A percentile compares a stretch with the other conserved stretches of the same genome.
phyloP scores from a whole-genome alignment of 2,797 vertebrate species.

The Acanthopagrus latus region DNA sequence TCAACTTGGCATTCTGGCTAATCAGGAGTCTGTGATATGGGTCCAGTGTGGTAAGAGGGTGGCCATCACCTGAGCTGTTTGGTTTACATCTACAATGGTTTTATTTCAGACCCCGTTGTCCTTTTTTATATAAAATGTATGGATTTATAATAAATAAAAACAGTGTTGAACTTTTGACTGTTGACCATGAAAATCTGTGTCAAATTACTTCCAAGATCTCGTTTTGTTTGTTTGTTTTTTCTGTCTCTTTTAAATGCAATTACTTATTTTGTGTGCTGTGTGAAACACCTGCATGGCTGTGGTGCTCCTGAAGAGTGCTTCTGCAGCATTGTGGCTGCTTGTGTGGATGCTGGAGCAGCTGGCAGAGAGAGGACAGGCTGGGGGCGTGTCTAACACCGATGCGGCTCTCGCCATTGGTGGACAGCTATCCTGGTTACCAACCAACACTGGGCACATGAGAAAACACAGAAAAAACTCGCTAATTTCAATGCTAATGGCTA shows the following conservation, averaged over 20 bases:
- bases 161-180: constrained; percentile 84
- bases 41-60: constrained; percentile 66
- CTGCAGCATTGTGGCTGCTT: constrained; percentile 23
- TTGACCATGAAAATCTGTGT: constrained; percentile 53
- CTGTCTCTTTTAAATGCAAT: too few species aligned
- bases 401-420: constrained; percentile 72
- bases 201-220: background rate
- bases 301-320: background rate
- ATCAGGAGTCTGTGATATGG: constrained; percentile 57
- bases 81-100: constrained; percentile 84
- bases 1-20: constrained; percentile 63
- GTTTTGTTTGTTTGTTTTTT: background rate
- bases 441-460: constrained; percentile 69
- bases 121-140: constrained; percentile 86
- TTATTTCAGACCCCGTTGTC: constrained; percentile 80
- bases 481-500: constrained; percentile 15
- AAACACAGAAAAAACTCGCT: constrained; percentile 43
- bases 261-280: too few species aligned
- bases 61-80: constrained; percentile 74
- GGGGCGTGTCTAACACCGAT: constrained; percentile 58
- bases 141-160: constrained; percentile 90
- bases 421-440: constrained; percentile 80
- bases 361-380: background rate
- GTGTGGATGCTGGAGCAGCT: constrained; percentile 25
- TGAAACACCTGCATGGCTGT: too few species aligned